phyloP scores from a whole-genome alignment of 2,113 vertebrate species.

The Nerophis lumbriciformis region DNA sequence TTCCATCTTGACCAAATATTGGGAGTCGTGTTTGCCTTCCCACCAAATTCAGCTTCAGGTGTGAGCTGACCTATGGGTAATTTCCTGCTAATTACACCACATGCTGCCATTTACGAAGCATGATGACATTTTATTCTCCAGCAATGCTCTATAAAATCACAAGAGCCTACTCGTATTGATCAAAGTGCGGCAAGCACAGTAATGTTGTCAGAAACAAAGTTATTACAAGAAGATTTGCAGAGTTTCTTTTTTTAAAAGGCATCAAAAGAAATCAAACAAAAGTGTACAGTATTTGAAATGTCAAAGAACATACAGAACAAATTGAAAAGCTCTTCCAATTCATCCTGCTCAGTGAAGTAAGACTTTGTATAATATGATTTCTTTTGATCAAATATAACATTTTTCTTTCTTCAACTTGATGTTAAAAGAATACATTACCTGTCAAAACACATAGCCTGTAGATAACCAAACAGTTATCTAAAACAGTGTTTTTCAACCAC shows the following conservation, averaged over 20 bases:
- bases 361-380: constrained; percentile 47
- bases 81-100: constrained; percentile 49
- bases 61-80: constrained; percentile 52
- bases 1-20: background rate
- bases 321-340: constrained; percentile 56
- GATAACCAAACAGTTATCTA: background rate
- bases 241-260: constrained; percentile 19
- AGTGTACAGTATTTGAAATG: constrained; percentile 54
- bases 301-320: constrained; percentile 55
- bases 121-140: constrained; percentile 31
- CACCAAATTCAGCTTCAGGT: constrained; percentile 39
- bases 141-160: constrained; percentile 16
- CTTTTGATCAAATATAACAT: constrained; percentile 24
- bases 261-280: constrained; percentile 15
- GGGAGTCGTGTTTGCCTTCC: constrained; percentile 19
- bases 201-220: background rate
- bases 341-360: constrained; percentile 57
- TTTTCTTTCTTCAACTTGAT: background rate
- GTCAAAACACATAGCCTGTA: background rate
- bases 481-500: too few relatives aligned
- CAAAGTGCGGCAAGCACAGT: constrained; percentile 2
- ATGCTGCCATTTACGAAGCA: constrained; percentile 31
- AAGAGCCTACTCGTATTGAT: constrained; percentile 36
- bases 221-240: constrained; percentile 9
- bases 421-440: too few relatives aligned